Evolutionary conservation across 2,888 invertebrate species (phyloP).

Genomic region (Macrophya annulata): DNA sequence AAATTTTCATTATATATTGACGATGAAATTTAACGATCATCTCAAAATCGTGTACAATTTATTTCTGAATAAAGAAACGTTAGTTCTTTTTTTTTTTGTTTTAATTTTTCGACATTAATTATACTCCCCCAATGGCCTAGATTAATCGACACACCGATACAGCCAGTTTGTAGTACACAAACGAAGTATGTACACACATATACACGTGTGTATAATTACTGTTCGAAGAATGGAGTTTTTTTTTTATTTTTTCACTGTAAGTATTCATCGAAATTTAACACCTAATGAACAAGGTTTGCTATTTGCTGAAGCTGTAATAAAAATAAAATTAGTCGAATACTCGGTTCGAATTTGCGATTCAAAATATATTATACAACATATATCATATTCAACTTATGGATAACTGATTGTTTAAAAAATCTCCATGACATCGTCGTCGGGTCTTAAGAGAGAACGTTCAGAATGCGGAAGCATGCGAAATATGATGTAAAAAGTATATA

Average conservation of each 20-base stretch:
- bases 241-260: not conserved
- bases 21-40: not conserved
- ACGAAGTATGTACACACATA: not conserved
- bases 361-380: not conserved
- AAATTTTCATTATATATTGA: too few relatives aligned
- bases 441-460: not conserved
- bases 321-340: not conserved
- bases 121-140: not conserved
- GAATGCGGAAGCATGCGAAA: constrained; percentile 46
- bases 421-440: not conserved
- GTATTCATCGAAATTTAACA: constrained; percentile 17
- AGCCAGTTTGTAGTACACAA: not conserved
- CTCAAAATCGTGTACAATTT: not conserved
- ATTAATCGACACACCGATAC: constrained; percentile 13
- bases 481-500: not conserved
- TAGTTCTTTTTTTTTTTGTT: not conserved
- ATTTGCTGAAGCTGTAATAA: not conserved
- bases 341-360: not conserved
- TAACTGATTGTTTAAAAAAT: not conserved
- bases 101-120: constrained; percentile 1
- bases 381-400: not conserved
- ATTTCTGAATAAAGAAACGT: not conserved
- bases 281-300: not conserved
- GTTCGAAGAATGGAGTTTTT: constrained; percentile 33
- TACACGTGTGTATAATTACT: not conserved